Base-by-base conservation (phyloP, 2,113 vertebrate species). In the Eleginops maclovinus region DNA sequence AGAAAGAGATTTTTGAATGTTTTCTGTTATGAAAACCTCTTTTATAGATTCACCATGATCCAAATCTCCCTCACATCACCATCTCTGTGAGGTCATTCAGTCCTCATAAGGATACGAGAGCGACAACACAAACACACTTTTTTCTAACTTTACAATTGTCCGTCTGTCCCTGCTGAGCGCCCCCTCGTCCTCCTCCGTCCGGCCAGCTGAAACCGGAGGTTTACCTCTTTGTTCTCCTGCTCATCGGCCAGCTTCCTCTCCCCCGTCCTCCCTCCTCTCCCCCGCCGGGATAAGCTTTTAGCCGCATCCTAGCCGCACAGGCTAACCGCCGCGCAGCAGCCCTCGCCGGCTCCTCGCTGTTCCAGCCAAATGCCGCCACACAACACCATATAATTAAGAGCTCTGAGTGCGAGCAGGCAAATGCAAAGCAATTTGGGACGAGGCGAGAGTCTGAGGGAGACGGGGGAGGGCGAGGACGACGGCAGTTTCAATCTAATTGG, bases 391-490 rank as follows among this genome's bases (percentile, higher is more conserved):
- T 95, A 94, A 94, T 95, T 94, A 95, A 93, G 91, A 75, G 68
- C 87, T 92, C 81, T 75, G 91, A 93, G 90, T 87, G 93, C 88
- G 75, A 78, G 71, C 81, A 44, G 87, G 89, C 82, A 83, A 91
- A 85, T 86, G 91, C 91, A 79, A 90, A 93, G 93, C 93, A 94
- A 94, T 95, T 94, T 94, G 77, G 87, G 89, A 83, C 63, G 79
- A 89, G 87, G 82, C 67, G 80, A 87, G 82, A 83, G 74, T 75
- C 73, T 51, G 70, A 62, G 71, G 17, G 75, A 54, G 81, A 61
- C 26, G 66, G 55, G 53, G 72, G 56, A 63, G 61, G 74, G 36
- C 40, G 47, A 64, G 56, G 63, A 67, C 24, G 43, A 77, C 80
- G 5, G 75, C 26, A 1, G 90, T 86, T 91, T 83, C 90, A 93